Conservation (phyloP, 2,888 invertebrate genomes). For the Noctua janthina region DNA sequence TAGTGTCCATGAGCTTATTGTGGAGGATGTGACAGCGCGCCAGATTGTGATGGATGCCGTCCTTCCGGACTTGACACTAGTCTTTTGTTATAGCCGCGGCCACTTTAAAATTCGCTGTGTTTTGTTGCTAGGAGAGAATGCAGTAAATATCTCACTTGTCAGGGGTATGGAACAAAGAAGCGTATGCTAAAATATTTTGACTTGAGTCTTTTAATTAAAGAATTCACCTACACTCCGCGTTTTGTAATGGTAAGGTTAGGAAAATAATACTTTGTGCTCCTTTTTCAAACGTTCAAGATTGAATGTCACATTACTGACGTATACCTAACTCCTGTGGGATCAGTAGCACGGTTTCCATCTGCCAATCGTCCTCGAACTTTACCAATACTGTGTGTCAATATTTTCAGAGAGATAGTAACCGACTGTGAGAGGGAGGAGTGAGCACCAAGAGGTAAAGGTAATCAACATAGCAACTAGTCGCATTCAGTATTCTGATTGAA, state of each 20-base stretch:
- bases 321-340: conserved; percentile 27
- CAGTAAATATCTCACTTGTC: conserved; percentile 50
- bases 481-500: conserved; percentile 60
- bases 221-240: background rate
- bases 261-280: background rate
- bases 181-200: conserved; percentile 21
- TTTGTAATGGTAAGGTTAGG: background rate
- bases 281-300: conserved; percentile 27
- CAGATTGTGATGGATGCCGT: conserved; percentile 67
- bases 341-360: conserved; percentile 12
- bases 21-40: conserved; percentile 60
- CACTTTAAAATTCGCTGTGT: conserved; percentile 65
- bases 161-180: conserved; percentile 38
- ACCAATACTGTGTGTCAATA: conserved; percentile 42
- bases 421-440: conserved; percentile 14
- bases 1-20: conserved; percentile 62
- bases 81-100: conserved; percentile 60
- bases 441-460: conserved; percentile 31
- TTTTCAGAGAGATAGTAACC: conserved; percentile 4
- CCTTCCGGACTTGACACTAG: conserved; percentile 67
- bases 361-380: conserved; percentile 21
- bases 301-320: conserved; percentile 49
- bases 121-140: conserved; percentile 41
- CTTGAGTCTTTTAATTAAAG: conserved; percentile 17
- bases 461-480: conserved; percentile 49